Percentiles rank a stretch among this genome's conserved stretches.
Conservation (phyloP, 53 echinoderm and acorn worm genomes). For the Stichopus horrens region DNA sequence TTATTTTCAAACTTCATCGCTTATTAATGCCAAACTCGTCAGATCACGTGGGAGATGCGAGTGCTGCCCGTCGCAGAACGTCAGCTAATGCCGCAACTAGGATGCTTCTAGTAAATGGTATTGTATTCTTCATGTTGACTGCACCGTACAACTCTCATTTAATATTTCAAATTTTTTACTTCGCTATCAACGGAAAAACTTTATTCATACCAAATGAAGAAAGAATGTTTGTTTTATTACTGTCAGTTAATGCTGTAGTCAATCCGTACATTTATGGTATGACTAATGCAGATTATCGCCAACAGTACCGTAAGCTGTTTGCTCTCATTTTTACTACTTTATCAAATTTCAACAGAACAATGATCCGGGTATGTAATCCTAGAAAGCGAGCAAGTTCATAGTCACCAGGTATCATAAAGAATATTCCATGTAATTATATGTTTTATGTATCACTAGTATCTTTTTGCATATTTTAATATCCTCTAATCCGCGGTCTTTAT, state of each 20-base stretch:
- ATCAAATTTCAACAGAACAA: too few species aligned
- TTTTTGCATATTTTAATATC: too few species aligned
- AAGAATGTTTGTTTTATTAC: background rate
- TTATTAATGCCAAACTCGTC: background rate
- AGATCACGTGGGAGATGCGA: background rate
- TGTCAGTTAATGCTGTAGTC: background rate
- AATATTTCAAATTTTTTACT: background rate
- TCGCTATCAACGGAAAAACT: background rate
- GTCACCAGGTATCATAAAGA: too few species aligned
- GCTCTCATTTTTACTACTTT: background rate
- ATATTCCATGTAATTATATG: too few species aligned
- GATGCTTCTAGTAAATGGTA: slow-evolving; percentile 11
- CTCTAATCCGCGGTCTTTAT: too few species aligned
- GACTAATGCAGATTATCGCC: background rate
- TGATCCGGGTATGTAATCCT: too few species aligned
- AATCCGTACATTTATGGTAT: too few species aligned
- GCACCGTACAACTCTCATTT: background rate
- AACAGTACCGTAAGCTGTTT: background rate
- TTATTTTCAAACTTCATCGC: background rate
- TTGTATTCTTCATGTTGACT: background rate
- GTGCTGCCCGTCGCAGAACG: background rate
- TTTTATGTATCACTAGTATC: too few species aligned
- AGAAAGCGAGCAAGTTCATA: too few species aligned
- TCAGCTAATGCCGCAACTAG: background rate
- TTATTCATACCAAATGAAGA: background rate